Base-by-base conservation (phyloP, 2,888 invertebrate species). In the Phoenoteleia sp. region DNA sequence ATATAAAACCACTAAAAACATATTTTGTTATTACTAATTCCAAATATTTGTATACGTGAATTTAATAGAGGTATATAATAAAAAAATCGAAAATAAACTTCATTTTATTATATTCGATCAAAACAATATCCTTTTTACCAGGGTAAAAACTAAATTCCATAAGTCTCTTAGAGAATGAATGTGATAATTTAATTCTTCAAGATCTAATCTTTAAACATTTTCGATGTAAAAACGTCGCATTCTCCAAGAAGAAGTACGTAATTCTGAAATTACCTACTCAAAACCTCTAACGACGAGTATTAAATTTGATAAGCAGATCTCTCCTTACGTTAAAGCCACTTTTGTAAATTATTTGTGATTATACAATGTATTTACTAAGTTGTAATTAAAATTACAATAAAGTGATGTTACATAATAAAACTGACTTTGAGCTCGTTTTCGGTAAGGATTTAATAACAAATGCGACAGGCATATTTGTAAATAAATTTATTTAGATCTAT, bases 401-500 rank as follows among this genome's bases (percentile, higher is more conserved):
- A 67, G 13, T 54, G 36, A 52, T 33, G 9, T 47, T 58, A 36
- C 1, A 60, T 13, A 33, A 23, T 47, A 17, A 17, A 72, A 11
- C 15, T 1, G 49, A 60, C 11, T n/a, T n/a, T n/a, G n/a, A n/a
- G n/a, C n/a, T n/a, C n/a, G n/a, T n/a, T n/a, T n/a, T n/a, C n/a
- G n/a, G n/a, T n/a, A n/a, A n/a, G n/a, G n/a, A n/a, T n/a, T n/a
- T n/a, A 49, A 11, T 21, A 42, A 69, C 3, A 45, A 75, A 15
- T 56, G 7, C 17, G 39, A 49, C 21, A 15, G 25, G 21, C 36
- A 21, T 80, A 80, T 67, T 86, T 67, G 81, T 89, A 85, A 91
- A 88, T 88, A 89, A 89, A 90, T 90, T 91, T 90, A 90, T 91
- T 90, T 89, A 87, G 85, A 87, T 89, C 85, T 87, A 87, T 87